phyloP scores from a whole-genome alignment of 2,797 vertebrate species.

The Hipposideros larvatus region DNA sequence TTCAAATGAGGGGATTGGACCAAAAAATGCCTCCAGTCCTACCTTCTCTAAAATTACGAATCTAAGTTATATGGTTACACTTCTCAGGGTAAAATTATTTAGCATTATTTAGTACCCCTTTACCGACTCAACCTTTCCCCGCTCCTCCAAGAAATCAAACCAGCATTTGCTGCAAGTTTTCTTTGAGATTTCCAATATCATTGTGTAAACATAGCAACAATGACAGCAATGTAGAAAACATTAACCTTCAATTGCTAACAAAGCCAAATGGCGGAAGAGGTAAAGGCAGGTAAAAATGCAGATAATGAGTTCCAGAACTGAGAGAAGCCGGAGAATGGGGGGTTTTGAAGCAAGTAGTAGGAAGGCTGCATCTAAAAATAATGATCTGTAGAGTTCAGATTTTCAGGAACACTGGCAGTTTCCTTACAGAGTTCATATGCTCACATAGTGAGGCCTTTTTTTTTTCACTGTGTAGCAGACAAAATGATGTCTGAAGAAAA shows the following conservation, averaged over 20 bases:
- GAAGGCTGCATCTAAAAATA: background rate
- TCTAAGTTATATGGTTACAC: background rate
- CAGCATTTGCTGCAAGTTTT: background rate
- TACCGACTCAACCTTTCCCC: background rate
- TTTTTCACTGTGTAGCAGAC: background rate
- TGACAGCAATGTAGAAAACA: background rate
- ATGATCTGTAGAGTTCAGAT: background rate
- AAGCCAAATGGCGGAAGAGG: background rate
- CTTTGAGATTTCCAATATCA: background rate
- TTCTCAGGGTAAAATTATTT: background rate
- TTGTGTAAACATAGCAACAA: background rate
- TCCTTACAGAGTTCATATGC: background rate
- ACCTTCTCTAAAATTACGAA: background rate
- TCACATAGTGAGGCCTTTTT: fast-evolving
- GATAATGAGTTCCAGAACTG: background rate
- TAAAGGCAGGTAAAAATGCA: background rate
- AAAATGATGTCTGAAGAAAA: constrained; percentile 28
- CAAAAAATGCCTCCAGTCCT: background rate
- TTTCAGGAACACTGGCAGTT: background rate
- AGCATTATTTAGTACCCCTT: background rate
- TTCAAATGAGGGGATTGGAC: background rate
- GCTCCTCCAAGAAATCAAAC: background rate
- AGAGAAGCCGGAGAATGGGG: background rate
- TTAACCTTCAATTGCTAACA: background rate
- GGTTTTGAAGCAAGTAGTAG: background rate